Conservation (phyloP, 1,140 invertebrate species). For the Scaptomyza hsui region DNA sequence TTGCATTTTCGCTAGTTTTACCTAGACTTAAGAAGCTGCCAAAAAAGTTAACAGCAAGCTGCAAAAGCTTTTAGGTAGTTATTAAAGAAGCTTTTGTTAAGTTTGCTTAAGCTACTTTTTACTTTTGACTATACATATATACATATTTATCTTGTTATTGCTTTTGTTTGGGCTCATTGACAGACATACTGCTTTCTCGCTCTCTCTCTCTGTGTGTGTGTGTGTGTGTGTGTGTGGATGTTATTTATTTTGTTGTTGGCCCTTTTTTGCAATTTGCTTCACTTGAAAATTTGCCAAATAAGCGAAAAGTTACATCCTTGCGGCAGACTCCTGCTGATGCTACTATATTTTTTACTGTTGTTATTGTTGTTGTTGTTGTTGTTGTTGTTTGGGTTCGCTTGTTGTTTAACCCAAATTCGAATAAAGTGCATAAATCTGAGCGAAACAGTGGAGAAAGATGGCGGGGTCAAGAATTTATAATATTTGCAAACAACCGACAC, state of each 20-base stretch:
- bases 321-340: conserved; percentile 8
- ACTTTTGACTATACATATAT: not conserved
- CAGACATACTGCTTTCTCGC: conserved; percentile 8
- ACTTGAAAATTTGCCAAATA: conserved; percentile 78
- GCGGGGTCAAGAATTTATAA: conserved; percentile 4
- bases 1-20: not conserved
- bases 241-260: conserved; percentile 61
- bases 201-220: conserved; percentile 30
- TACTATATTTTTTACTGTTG: conserved; percentile 8
- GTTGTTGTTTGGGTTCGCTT: conserved; percentile 34
- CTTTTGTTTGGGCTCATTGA: not conserved
- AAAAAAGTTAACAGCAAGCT: not conserved
- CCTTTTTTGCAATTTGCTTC: conserved; percentile 66
- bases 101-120: not conserved
- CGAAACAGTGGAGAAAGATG: not conserved
- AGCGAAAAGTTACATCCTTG: conserved; percentile 66
- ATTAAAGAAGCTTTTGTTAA: not conserved
- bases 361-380: conserved; percentile 5
- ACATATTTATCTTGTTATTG: conserved; percentile 17
- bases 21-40: not conserved
- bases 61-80: not conserved
- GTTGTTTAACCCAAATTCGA: conserved; percentile 64
- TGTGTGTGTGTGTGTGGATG: conserved; percentile 45
- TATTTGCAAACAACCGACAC: not conserved
- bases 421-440: conserved; percentile 65